Percentiles rank a stretch among this genome's conserved stretches.
Conservation (phyloP, 2,888 invertebrate genomes). For the Drosophila yooni region DNA sequence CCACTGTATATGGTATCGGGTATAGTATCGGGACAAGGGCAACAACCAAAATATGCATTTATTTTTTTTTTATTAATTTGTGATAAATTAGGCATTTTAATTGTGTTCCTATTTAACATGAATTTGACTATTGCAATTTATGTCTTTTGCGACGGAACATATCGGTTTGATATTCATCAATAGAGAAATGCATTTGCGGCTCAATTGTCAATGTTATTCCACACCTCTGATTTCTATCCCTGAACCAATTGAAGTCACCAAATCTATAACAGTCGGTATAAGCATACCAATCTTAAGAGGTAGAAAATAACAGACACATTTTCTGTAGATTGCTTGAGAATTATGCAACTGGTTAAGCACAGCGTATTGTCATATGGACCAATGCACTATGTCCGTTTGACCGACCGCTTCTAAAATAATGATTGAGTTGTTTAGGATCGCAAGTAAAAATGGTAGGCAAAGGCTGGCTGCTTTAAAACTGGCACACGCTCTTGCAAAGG, state of each 20-base stretch:
- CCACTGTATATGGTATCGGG: too few species aligned
- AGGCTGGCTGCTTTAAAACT: neutral
- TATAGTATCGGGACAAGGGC: too few species aligned
- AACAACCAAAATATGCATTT: too few species aligned
- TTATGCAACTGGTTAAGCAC: neutral
- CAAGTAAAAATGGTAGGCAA: neutral
- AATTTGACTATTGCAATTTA: neutral
- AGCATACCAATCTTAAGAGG: neutral
- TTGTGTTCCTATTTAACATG: neutral
- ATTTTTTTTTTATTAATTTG: too few species aligned
- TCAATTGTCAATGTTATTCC: neutral
- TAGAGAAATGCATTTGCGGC: neutral
- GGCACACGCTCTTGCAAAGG: neutral
- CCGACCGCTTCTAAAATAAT: neutral
- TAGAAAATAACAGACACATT: neutral
- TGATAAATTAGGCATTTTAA: too few species aligned
- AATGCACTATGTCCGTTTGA: neutral
- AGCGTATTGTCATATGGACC: neutral
- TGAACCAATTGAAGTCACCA: neutral
- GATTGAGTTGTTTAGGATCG: neutral
- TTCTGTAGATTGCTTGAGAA: neutral
- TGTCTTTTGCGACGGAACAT: neutral
- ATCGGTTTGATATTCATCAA: neutral
- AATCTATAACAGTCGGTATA: neutral
- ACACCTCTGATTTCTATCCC: neutral